Evolutionary conservation across 2,797 vertebrate species (phyloP).

Genomic region (Betta splendens): DNA sequence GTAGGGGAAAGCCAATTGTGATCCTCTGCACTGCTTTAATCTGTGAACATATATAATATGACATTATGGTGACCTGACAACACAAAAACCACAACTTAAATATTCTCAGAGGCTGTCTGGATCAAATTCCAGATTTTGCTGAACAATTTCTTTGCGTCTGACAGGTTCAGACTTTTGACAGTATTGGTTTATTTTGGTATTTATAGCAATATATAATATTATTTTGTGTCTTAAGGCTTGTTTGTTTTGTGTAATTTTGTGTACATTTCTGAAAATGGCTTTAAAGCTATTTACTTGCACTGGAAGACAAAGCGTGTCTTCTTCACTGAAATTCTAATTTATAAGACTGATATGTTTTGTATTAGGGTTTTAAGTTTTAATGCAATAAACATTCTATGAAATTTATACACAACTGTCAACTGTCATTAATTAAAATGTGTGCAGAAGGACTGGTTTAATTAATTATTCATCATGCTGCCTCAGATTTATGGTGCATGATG

Average conservation of each 20-base stretch:
- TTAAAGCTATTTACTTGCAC: slow-evolving; percentile 71
- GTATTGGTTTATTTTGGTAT: slow-evolving; percentile 72
- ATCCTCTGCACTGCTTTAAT: slow-evolving; percentile 25
- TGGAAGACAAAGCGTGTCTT: slow-evolving; percentile 73
- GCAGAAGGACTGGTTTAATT: not conserved
- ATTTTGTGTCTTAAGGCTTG: slow-evolving; percentile 60
- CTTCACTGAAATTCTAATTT: slow-evolving; percentile 76
- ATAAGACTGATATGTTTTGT: slow-evolving; percentile 56
- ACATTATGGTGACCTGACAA: slow-evolving; percentile 29
- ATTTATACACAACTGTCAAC: slow-evolving; percentile 6
- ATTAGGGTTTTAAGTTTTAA: slow-evolving; percentile 52
- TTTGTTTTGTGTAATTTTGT: slow-evolving; percentile 69
- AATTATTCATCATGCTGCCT: no score
- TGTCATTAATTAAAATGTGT: slow-evolving; percentile 3
- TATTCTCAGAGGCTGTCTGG: slow-evolving; percentile 37
- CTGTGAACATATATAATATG: slow-evolving; percentile 53
- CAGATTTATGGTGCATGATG: no score
- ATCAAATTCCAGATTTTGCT: slow-evolving; percentile 42
- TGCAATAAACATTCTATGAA: slow-evolving; percentile 73
- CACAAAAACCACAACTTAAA: slow-evolving; percentile 31
- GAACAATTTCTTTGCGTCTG: slow-evolving; percentile 66
- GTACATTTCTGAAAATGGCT: slow-evolving; percentile 62
- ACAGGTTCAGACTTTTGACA: slow-evolving; percentile 77
- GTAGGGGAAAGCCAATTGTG: slow-evolving; percentile 27
- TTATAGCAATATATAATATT: slow-evolving; percentile 69